phyloP scores from a whole-genome alignment of 2,888 invertebrate genomes.

The Sesamia inferens region DNA sequence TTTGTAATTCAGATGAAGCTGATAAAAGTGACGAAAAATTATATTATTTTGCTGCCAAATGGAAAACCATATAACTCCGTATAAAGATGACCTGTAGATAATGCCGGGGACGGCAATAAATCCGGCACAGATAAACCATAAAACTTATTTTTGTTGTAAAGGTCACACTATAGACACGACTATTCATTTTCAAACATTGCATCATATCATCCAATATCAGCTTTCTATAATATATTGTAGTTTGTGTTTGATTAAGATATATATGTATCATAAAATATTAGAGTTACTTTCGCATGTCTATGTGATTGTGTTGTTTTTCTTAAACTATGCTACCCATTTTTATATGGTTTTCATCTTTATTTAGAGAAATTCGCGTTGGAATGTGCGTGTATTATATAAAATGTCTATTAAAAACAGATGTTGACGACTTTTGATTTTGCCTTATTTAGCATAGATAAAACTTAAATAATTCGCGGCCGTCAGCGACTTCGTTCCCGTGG shows the following conservation, averaged over 20 bases:
- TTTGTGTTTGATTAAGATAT: slow-evolving; percentile 17
- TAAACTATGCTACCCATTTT: too few relatives aligned
- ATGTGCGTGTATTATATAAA: too few relatives aligned
- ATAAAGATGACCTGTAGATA: slow-evolving; percentile 11
- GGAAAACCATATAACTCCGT: not conserved
- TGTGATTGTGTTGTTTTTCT: too few relatives aligned
- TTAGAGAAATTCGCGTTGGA: too few relatives aligned
- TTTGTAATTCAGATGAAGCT: not conserved
- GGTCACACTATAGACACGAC: slow-evolving; percentile 42
- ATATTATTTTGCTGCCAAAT: not conserved
- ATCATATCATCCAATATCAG: slow-evolving; percentile 37
- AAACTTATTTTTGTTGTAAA: slow-evolving; percentile 53
- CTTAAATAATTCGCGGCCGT: too few relatives aligned
- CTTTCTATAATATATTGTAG: slow-evolving; percentile 50
- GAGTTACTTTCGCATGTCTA: too few relatives aligned
- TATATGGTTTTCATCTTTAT: too few relatives aligned
- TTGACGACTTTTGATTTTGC: too few relatives aligned
- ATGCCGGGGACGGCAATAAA: slow-evolving; percentile 25
- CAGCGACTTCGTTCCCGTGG: too few relatives aligned
- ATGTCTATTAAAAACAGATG: too few relatives aligned
- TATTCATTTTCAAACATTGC: slow-evolving; percentile 49
- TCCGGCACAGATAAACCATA: slow-evolving; percentile 25
- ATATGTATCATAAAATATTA: too few relatives aligned
- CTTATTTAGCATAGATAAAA: too few relatives aligned
- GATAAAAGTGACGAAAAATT: not conserved